A percentile compares a stretch with the other conserved stretches of the same genome.
Conservation (phyloP, 2,888 invertebrate genomes). For the Sesia bembeciformis region DNA sequence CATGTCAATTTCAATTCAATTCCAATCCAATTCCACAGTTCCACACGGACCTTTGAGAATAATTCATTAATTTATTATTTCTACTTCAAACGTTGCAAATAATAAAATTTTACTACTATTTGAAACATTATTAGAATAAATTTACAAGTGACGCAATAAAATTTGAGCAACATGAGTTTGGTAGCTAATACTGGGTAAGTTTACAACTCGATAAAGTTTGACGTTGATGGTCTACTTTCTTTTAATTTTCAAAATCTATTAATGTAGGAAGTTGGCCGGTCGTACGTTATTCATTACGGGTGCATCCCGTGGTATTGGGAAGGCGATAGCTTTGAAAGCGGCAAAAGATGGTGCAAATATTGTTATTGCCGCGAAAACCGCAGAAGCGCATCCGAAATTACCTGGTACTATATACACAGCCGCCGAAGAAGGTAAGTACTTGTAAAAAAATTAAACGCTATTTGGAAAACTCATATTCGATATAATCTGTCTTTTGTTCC, state of each 20-base stretch:
- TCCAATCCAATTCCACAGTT: no score
- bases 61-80: no score
- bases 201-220: constrained; percentile 3
- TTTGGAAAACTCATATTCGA: neutral
- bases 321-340: constrained; percentile 93
- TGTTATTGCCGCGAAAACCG: constrained; percentile 93
- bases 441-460: neutral
- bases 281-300: constrained; percentile 96
- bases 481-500: neutral
- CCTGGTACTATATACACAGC: constrained; percentile 94
- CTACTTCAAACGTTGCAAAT: no score
- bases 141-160: neutral
- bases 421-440: constrained; percentile 86
- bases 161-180: constrained; percentile 50
- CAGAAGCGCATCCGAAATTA: constrained; percentile 90
- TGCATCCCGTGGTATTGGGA: constrained; percentile 96
- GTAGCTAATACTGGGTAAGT: constrained; percentile 67
- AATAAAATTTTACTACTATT: no score
- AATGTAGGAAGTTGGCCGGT: constrained; percentile 79
- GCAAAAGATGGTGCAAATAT: constrained; percentile 95
- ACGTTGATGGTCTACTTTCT: constrained; percentile 11
- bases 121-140: neutral
- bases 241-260: constrained; percentile 10
- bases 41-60: no score
- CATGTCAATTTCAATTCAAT: no score